phyloP scores from a whole-genome alignment of 2,113 vertebrate species.

The Phycodurus eques region DNA sequence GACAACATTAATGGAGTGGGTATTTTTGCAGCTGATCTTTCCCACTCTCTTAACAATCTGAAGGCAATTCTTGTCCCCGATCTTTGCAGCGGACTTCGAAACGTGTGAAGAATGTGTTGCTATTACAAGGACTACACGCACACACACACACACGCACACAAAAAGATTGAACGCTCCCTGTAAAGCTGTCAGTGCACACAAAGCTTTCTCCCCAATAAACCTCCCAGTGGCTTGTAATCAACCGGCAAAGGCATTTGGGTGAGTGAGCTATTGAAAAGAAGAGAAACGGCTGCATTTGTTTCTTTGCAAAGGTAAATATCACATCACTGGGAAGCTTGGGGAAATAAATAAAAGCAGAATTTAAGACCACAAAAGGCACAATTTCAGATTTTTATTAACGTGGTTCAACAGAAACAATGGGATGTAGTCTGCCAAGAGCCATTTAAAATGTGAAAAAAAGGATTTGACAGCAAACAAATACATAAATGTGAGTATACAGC shows the following conservation, averaged over 20 bases:
- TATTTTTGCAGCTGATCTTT: background rate
- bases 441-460: no score
- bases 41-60: background rate
- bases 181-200: slow-evolving; percentile 8
- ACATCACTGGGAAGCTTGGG: background rate
- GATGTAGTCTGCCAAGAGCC: background rate
- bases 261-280: background rate
- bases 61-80: background rate
- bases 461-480: no score
- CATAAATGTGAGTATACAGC: no score
- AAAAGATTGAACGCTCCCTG: background rate
- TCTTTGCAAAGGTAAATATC: background rate
- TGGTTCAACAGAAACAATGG: background rate
- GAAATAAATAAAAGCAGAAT: background rate
- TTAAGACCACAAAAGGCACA: background rate
- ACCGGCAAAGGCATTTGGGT: background rate
- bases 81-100: background rate
- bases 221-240: background rate
- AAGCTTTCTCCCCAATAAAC: background rate
- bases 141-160: no score
- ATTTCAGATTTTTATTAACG: background rate
- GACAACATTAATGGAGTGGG: background rate
- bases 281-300: background rate
- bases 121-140: background rate
- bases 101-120: background rate